phyloP scores from a whole-genome alignment of 2,888 invertebrate genomes.

The Cyclophora punctaria region DNA sequence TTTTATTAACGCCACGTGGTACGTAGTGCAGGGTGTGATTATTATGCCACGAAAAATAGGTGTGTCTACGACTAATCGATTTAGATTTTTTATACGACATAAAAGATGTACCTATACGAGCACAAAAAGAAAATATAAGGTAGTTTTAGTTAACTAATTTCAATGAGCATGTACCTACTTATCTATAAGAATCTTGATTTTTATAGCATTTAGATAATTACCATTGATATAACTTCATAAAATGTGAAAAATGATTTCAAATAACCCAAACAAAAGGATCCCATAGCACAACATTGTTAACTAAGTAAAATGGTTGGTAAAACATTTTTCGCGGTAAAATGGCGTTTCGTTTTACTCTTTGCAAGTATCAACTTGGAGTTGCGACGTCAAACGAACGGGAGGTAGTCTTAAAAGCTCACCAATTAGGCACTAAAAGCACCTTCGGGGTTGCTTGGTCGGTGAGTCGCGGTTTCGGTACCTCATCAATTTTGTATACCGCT shows the following conservation, averaged over 20 bases:
- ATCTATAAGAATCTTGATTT: too few relatives aligned
- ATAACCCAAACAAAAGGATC: not conserved
- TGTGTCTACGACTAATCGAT: conserved; percentile 9
- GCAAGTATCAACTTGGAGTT: conserved; percentile 28
- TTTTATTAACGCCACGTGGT: conserved; percentile 66
- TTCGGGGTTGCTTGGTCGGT: conserved; percentile 56
- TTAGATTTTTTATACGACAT: conserved; percentile 5
- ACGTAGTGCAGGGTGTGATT: conserved; percentile 16
- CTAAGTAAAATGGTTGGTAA: not conserved
- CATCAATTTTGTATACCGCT: conserved; percentile 71
- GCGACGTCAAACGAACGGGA: conserved; percentile 64
- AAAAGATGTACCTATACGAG: too few relatives aligned
- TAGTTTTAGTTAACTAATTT: too few relatives aligned
- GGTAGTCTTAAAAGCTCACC: conserved; percentile 74
- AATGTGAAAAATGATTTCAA: too few relatives aligned
- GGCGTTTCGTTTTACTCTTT: conserved; percentile 36
- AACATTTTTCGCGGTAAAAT: conserved; percentile 7
- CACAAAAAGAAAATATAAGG: too few relatives aligned
- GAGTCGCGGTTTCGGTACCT: conserved; percentile 57
- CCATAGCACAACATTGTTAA: not conserved
- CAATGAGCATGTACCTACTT: too few relatives aligned
- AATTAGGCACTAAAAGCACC: conserved; percentile 76
- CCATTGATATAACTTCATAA: too few relatives aligned
- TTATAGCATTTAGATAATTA: too few relatives aligned
- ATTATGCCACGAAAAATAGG: conserved; percentile 18